These are phyloP conservation scores for Pachliopta kotzebuea DNA, from an alignment of 2,888 invertebrate species.

Conservation along the genomic window DNA sequence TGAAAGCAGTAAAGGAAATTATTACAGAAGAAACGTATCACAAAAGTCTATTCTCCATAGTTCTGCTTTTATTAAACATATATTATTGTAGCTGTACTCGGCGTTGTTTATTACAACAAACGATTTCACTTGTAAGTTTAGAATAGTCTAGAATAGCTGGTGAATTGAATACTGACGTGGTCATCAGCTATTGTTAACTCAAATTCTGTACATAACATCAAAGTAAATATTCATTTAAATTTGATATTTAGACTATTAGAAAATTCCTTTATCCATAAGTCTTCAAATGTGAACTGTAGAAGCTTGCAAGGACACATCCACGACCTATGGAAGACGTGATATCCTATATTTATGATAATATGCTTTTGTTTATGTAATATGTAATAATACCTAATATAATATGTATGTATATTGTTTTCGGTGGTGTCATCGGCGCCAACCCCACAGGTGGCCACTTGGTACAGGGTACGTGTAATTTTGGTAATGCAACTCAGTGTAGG, in stretches of 20 bases:
- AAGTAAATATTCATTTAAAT: constrained; percentile 25
- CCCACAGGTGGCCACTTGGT: constrained; percentile 93
- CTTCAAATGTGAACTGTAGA: neutral
- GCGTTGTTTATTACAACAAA: neutral
- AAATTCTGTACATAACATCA: neutral
- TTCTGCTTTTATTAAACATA: neutral
- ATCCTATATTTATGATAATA: constrained; percentile 1
- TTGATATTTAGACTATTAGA: constrained; percentile 33
- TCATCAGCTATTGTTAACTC: neutral
- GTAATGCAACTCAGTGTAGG: constrained; percentile 32
- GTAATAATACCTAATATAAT: constrained; percentile 39
- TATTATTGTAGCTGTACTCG: neutral
- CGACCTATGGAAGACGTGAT: constrained; percentile 1
- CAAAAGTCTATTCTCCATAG: neutral
- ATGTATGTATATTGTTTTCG: constrained; percentile 76
- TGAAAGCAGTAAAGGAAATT: neutral
- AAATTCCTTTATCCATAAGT: neutral
- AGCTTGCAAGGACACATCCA: neutral
- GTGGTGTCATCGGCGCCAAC: constrained; percentile 66
- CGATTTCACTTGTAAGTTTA: neutral
- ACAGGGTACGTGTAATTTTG: constrained; percentile 88
- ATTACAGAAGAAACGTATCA: neutral
- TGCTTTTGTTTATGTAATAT: constrained; percentile 1
- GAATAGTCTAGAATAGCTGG: too few relatives aligned
- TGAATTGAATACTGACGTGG: neutral